A percentile compares a stretch with the other conserved stretches of the same genome.
Evolutionary conservation across 2,113 vertebrate species (phyloP).

Genomic region (Strix aluco): DNA sequence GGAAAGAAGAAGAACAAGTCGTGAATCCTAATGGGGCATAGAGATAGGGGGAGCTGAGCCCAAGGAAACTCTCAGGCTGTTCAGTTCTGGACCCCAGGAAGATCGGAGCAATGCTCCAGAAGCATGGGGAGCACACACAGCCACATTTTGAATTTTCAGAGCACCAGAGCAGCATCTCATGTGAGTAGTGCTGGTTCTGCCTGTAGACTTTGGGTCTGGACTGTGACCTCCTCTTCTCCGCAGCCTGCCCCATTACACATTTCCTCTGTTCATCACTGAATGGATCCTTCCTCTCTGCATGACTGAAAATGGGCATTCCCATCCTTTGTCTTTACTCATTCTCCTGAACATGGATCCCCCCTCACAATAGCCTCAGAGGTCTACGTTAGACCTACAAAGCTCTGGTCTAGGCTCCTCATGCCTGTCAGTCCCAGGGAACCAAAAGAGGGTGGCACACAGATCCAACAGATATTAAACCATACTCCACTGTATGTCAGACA

Average conservation of each 20-base stretch:
- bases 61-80: neutral
- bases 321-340: neutral
- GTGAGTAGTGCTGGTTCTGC: neutral
- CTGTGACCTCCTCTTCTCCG: neutral
- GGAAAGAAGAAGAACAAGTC: neutral
- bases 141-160: neutral
- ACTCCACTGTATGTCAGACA: fast-evolving
- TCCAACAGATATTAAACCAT: neutral
- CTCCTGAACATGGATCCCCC: neutral
- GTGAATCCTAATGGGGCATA: neutral
- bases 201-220: neutral
- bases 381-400: neutral
- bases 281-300: neutral
- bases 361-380: neutral
- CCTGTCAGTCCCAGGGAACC: neutral
- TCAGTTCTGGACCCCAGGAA: neutral
- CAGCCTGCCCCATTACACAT: neutral
- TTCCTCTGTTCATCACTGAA: neutral
- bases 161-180: neutral
- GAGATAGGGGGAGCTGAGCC: neutral
- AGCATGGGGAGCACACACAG: neutral
- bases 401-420: neutral
- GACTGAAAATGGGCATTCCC: neutral
- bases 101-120: neutral
- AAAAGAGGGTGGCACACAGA: neutral